These are phyloP conservation scores for Venustoraphidia nigricollis DNA, from an alignment of 2,888 invertebrate genomes.

Conservation along the genomic window DNA sequence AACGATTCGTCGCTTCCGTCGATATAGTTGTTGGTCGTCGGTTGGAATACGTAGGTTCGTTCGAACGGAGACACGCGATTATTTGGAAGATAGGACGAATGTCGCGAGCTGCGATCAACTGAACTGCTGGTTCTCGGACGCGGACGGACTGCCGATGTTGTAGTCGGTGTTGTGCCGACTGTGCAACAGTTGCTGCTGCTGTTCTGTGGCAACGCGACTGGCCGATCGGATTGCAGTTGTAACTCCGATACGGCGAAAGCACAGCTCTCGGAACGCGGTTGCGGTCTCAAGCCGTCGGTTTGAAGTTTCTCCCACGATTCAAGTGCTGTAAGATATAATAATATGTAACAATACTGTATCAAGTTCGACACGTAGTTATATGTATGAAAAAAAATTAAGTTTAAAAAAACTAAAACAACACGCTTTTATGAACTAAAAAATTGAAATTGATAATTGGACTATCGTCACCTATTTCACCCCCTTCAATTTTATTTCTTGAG, in stretches of 20 bases:
- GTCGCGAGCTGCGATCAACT: conserved; percentile 24
- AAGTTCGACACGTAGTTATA: no score
- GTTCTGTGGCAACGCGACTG: conserved; percentile 11
- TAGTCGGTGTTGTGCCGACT: conserved; percentile 13
- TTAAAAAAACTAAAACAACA: no score
- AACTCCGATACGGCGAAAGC: conserved; percentile 45
- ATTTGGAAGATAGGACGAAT: conserved; percentile 28
- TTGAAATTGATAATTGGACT: no score
- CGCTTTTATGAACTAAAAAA: no score
- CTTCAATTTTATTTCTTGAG: no score
- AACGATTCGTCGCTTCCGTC: conserved; percentile 24
- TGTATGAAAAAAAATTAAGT: no score
- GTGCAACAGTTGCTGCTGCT: conserved; percentile 1
- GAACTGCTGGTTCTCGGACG: conserved; percentile 22
- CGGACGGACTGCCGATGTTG: conserved; percentile 18
- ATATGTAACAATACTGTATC: no score
- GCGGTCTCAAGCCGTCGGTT: conserved; percentile 43
- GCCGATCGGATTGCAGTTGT: not conserved
- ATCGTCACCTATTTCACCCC: no score
- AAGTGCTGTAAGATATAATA: conserved; percentile 33
- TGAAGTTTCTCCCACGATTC: conserved; percentile 62
- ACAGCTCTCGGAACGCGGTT: conserved; percentile 52
- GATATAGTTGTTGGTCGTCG: conserved; percentile 27
- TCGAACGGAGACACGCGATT: conserved; percentile 25
- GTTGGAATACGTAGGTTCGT: conserved; percentile 29